A percentile compares a stretch with the other conserved stretches of the same genome.
Conservation (phyloP, 2,797 vertebrate species). For the Microcaecilia unicolor region DNA sequence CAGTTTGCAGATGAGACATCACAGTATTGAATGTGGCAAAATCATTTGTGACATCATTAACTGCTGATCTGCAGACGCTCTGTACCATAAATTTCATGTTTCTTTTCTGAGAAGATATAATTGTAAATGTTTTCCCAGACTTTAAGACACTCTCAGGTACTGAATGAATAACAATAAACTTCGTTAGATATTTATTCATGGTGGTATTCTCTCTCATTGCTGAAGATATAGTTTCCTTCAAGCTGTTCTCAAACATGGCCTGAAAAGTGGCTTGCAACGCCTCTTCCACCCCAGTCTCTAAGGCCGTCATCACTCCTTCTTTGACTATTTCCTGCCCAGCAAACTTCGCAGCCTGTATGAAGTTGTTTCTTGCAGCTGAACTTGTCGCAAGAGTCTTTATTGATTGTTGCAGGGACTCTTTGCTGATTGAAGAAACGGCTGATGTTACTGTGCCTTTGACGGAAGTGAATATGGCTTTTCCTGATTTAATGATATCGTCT, state of each 20-base stretch:
- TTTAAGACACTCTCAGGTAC: not conserved
- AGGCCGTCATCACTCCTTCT: not conserved
- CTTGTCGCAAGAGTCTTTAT: not conserved
- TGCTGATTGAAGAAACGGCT: not conserved
- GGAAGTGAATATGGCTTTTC: slow-evolving; percentile 1
- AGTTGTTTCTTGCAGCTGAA: not conserved
- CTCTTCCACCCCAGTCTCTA: not conserved
- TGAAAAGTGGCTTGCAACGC: not conserved
- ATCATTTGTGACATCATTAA: no score
- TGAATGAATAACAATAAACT: not conserved
- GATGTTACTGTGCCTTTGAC: not conserved
- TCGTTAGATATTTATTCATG: not conserved
- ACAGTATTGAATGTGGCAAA: not conserved
- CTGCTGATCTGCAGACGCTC: not conserved
- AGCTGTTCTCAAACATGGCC: not conserved
- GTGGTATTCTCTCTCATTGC: not conserved
- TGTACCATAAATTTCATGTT: not conserved
- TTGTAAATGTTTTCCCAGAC: not conserved
- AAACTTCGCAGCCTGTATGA: not conserved
- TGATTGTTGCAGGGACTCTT: not conserved
- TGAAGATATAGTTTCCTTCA: not conserved
- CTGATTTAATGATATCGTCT: slow-evolving; percentile 2
- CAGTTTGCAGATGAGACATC: not conserved
- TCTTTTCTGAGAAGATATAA: not conserved
- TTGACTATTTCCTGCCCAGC: not conserved